phyloP scores from a whole-genome alignment of 1,140 invertebrate genomes.

The Saxidomus purpurata region DNA sequence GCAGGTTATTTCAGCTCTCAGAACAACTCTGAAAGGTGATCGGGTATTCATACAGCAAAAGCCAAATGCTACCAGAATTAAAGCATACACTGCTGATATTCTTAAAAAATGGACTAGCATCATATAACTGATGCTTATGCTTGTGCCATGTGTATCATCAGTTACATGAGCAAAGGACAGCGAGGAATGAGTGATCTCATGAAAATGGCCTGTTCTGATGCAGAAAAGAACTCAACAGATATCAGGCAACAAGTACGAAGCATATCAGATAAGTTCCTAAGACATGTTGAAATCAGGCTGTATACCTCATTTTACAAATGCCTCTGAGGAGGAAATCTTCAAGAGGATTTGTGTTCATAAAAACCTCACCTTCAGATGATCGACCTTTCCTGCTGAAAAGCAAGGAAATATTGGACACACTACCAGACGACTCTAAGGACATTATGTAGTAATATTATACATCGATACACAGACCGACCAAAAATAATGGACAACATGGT shows the following conservation, averaged over 20 bases:
- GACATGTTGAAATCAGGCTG: constrained; percentile 70
- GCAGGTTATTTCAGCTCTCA: constrained; percentile 29
- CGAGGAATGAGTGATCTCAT: constrained; percentile 62
- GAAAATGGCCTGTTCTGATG: constrained; percentile 60
- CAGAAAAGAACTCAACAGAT: constrained; percentile 35
- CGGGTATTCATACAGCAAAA: constrained; percentile 34
- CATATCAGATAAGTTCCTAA: constrained; percentile 68
- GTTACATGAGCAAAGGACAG: constrained; percentile 65
- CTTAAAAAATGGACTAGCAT: no score
- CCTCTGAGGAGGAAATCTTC: constrained; percentile 44
- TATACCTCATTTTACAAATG: constrained; percentile 63
- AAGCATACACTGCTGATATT: constrained; percentile 41
- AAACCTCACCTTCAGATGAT: constrained; percentile 63
- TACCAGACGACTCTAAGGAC: constrained; percentile 62
- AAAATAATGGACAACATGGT: background rate
- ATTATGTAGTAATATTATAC: constrained; percentile 48
- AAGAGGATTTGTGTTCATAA: constrained; percentile 68
- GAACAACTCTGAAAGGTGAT: constrained; percentile 40
- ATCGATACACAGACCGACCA: constrained; percentile 22
- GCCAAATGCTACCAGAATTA: constrained; percentile 42
- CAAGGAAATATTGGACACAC: constrained; percentile 17
- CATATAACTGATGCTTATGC: constrained; percentile 64
- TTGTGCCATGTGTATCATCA: constrained; percentile 65
- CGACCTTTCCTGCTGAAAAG: constrained; percentile 63
- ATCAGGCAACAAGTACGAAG: constrained; percentile 59